These are phyloP conservation scores for Siniperca undulata DNA, from an alignment of 2,797 vertebrate genomes.

Conservation along the genomic window DNA sequence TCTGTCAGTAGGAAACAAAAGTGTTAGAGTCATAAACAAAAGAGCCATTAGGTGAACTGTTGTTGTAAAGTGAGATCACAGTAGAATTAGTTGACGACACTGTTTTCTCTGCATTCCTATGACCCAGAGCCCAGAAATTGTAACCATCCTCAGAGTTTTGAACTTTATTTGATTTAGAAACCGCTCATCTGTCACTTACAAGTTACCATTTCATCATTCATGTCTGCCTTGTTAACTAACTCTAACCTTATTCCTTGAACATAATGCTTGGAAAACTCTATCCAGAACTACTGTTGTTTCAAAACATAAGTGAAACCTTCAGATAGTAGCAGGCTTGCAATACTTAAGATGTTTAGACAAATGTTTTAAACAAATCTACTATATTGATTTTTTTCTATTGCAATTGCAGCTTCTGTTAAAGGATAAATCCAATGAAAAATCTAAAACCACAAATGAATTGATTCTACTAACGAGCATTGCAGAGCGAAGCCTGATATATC, in stretches of 20 bases:
- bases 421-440: background rate
- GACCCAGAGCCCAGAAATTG: conserved; percentile 7
- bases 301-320: background rate
- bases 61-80: conserved; percentile 35
- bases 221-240: conserved; percentile 12
- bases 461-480: background rate
- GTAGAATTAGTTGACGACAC: conserved; percentile 1
- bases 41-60: conserved; percentile 25
- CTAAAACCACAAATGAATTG: background rate
- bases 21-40: conserved; percentile 52
- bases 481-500: background rate
- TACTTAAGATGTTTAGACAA: background rate
- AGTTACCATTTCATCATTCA: conserved; percentile 36
- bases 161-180: conserved; percentile 45
- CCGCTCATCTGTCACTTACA: conserved; percentile 13
- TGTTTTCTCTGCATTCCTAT: conserved; percentile 22
- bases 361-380: background rate
- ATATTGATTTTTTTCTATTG: too few relatives aligned
- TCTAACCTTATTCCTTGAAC: conserved; percentile 2
- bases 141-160: conserved; percentile 27
- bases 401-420: too few relatives aligned
- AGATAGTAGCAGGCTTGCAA: background rate
- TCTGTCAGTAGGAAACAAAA: conserved; percentile 55
- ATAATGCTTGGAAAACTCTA: background rate
- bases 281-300: conserved; percentile 2